phyloP scores from a whole-genome alignment of 2,888 invertebrate species.

The Drosophila anomelani region DNA sequence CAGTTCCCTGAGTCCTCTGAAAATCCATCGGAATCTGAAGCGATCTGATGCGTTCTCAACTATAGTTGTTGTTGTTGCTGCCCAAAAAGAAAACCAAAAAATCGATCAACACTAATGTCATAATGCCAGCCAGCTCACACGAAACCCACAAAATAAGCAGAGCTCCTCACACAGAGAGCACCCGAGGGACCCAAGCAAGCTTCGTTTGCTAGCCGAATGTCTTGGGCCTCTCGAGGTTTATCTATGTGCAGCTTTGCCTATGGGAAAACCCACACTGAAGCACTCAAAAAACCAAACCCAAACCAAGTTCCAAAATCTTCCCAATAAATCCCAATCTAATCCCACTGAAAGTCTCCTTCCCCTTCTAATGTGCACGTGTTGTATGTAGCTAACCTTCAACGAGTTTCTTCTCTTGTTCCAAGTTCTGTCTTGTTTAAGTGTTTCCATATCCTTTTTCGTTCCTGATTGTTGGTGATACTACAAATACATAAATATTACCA shows the following conservation, averaged over 20 bases:
- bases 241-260: neutral
- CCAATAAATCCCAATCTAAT: conserved; percentile 11
- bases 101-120: conserved; percentile 40
- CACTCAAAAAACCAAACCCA: conserved; percentile 19
- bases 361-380: conserved; percentile 38
- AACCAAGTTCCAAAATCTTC: neutral
- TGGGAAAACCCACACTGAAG: conserved; percentile 20
- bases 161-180: neutral
- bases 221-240: conserved; percentile 1
- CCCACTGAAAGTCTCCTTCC: conserved; percentile 1
- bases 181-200: conserved; percentile 6
- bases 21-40: conserved; percentile 1
- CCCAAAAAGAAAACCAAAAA: conserved; percentile 13
- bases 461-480: conserved; percentile 50
- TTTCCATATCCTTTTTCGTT: conserved; percentile 37
- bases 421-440: conserved; percentile 36
- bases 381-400: conserved; percentile 50
- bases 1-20: conserved; percentile 16
- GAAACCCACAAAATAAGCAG: conserved; percentile 29
- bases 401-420: conserved; percentile 21
- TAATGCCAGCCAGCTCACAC: conserved; percentile 60
- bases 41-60: conserved; percentile 30
- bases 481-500: conserved; percentile 33
- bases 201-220: conserved; percentile 10
- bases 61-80: conserved; percentile 46